These are phyloP conservation scores for Hypselothyrea guttata DNA, from an alignment of 2,888 invertebrate genomes.

Conservation along the genomic window DNA sequence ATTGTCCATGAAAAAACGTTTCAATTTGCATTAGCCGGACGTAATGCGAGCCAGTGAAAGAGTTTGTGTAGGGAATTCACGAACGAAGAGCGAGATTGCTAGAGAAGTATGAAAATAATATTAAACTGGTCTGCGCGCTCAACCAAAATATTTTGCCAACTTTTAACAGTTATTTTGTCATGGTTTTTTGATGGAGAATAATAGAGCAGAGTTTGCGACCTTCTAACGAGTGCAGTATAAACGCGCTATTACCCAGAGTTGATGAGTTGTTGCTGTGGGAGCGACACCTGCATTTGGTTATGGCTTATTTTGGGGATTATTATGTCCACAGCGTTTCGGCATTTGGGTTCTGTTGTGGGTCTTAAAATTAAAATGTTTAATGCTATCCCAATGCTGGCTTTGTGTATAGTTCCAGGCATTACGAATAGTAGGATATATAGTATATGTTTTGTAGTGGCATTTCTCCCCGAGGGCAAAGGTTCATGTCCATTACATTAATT, in stretches of 20 bases:
- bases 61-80: no score
- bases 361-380: slow-evolving; percentile 23
- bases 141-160: no score
- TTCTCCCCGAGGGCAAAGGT: slow-evolving; percentile 15
- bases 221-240: not conserved
- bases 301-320: slow-evolving; percentile 13
- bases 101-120: not conserved
- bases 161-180: no score
- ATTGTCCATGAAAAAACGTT: no score
- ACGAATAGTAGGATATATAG: not conserved
- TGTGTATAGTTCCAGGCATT: slow-evolving; percentile 1
- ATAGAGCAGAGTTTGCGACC: slow-evolving; percentile 8
- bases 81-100: no score
- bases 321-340: not conserved
- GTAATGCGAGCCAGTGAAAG: no score
- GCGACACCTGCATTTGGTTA: not conserved
- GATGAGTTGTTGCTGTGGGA: no score
- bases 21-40: no score
- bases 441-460: not conserved
- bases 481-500: slow-evolving; percentile 64
- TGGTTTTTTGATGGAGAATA: not conserved
- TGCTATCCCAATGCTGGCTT: slow-evolving; percentile 2
- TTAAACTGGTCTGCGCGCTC: no score
- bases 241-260: no score
- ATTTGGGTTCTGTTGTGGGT: slow-evolving; percentile 19